phyloP scores from a whole-genome alignment of 2,888 invertebrate species.

The Dioctria linearis region DNA sequence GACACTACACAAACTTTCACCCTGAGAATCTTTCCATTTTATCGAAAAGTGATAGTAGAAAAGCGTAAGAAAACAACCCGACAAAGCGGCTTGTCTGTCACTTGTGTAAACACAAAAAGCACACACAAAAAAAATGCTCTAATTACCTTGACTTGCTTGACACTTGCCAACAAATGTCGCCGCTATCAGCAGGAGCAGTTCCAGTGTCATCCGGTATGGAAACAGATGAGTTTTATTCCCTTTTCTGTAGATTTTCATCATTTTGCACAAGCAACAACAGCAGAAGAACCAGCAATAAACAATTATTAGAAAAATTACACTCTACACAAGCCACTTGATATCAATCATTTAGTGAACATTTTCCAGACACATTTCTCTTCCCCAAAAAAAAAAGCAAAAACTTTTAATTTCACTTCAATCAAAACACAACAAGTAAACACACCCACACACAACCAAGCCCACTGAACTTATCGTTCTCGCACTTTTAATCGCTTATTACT shows the following conservation, averaged over 20 bases:
- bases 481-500: conserved; percentile 14
- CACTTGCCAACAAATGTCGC: conserved; percentile 33
- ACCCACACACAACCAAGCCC: conserved; percentile 27
- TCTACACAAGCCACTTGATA: conserved; percentile 6
- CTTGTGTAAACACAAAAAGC: conserved; percentile 28
- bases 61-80: neutral
- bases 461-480: neutral
- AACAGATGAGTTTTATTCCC: neutral
- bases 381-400: neutral
- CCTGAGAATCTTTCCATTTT: neutral
- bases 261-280: neutral
- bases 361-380: conserved; percentile 24
- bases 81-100: neutral
- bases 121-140: neutral
- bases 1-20: too few species aligned
- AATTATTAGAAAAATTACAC: neutral
- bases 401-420: conserved; percentile 26
- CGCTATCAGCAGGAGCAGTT: conserved; percentile 28
- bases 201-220: conserved; percentile 8
- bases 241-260: neutral
- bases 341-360: conserved; percentile 19
- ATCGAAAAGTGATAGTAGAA: neutral
- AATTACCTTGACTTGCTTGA: conserved; percentile 42
- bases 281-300: neutral
- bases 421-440: conserved; percentile 48